Base-by-base conservation (phyloP, 2,888 invertebrate genomes). In the Tortrix viridana region DNA sequence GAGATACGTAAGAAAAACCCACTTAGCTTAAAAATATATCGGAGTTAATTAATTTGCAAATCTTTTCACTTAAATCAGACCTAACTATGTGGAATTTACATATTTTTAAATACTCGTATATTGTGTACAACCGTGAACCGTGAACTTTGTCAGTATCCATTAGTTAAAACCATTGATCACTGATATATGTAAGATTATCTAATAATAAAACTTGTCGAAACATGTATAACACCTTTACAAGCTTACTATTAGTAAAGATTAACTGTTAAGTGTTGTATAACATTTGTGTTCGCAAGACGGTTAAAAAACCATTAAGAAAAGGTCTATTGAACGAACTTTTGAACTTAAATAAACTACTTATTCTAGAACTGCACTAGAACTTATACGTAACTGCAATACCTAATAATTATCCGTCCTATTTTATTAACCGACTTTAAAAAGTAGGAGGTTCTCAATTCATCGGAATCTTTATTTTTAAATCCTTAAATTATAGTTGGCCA, bases 241-340 rank as follows among this genome's bases (percentile, higher is more conserved):
- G 14, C 23, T 20, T 12, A 20, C 20, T 26, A 60, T 60, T 53
- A 60, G 48, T 12, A 26, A n/a, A 49, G 23, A 26, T 55, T 19
- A 53, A 43, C 53, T 18, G 16, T 43, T 56, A 37, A n/a, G 38
- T 46, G 32, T 48, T 47, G 57, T 57, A 41, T 6, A 48, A 48
- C 41, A 61, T 49, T n/a, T 22, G 43, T 49, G 18, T 55, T 5
- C 22, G 32, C 55, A 49, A 4, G 47, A 48, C 57, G 18, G 23
- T 60, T 60, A 54, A 41, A 60, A 54, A 47, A 48, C 47, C 47
- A 53, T 60, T 60, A 60, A 57, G n/a, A 4, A 47, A 38, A 41
- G 44, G 38, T 6, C 47, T 48, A 20, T 48, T 60, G 60, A 54
- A 23, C 20, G 41, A 53, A 61, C 54, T n/a, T 43, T 49, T 55